Conservation (phyloP, 30 jellyfish, hydroid and myxozoan genomes). For the Calvadosia cruxmelitensis region DNA sequence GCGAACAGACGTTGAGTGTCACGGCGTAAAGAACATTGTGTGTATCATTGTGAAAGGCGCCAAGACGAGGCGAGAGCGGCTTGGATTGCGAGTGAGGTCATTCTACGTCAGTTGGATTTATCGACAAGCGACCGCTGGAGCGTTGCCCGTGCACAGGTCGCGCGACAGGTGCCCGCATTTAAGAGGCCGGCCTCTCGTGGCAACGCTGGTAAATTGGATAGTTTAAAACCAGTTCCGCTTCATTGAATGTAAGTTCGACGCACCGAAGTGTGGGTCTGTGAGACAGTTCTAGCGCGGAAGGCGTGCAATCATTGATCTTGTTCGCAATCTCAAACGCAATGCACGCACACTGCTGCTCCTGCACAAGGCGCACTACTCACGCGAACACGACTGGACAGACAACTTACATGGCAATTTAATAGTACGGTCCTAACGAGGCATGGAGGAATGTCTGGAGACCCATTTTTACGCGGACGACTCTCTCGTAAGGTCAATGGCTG, state of each 20-base stretch:
- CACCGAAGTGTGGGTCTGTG: neutral
- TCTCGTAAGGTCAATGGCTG: slow-evolving; percentile 68
- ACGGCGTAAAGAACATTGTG: no score
- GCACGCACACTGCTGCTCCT: no score
- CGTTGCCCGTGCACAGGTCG: neutral
- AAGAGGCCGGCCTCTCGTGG: neutral
- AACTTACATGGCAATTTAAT: no score
- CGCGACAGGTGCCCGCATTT: neutral
- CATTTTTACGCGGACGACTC: slow-evolving; percentile 89
- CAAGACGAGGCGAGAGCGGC: neutral
- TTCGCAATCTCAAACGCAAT: neutral
- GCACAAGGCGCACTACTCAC: no score
- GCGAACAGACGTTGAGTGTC: no score
- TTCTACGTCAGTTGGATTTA: neutral
- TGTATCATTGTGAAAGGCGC: no score
- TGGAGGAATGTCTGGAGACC: slow-evolving; percentile 92
- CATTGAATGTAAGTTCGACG: neutral
- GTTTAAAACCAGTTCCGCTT: neutral
- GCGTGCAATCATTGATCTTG: neutral
- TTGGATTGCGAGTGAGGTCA: neutral
- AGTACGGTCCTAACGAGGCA: slow-evolving; percentile 6
- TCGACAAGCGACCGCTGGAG: neutral
- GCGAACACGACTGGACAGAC: no score
- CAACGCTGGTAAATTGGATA: no score
- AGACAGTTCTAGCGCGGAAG: no score